Evolutionary conservation across 2,113 vertebrate genomes (phyloP).

Genomic region (Acrocephalus arundinaceus): DNA sequence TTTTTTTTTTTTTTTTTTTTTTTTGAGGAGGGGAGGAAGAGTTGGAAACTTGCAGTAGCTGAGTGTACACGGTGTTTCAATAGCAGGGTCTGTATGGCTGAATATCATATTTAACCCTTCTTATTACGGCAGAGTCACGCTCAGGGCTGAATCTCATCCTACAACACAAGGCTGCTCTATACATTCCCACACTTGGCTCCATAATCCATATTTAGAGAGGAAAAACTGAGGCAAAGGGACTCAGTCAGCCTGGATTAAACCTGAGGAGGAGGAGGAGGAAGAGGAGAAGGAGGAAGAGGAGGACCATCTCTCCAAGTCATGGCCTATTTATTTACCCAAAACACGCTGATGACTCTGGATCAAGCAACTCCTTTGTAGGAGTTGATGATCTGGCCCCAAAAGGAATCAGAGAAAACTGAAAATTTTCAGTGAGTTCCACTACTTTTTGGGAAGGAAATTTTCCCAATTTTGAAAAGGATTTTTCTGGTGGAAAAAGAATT

Average conservation of each 20-base stretch:
- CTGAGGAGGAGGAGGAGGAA: not conserved
- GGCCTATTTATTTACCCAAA: not conserved
- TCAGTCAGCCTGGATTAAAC: not conserved
- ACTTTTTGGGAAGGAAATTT: not conserved
- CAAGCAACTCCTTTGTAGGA: not conserved
- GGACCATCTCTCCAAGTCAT: not conserved
- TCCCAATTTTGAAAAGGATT: not conserved
- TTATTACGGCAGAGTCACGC: fast-evolving
- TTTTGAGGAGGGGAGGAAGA: not conserved
- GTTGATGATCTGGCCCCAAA: not conserved
- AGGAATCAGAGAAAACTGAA: not conserved
- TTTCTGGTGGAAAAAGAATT: not conserved
- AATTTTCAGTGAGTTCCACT: not conserved
- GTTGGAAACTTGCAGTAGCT: not conserved
- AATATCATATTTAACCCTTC: not conserved
- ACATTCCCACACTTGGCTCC: not conserved
- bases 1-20: not conserved
- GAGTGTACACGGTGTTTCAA: not conserved
- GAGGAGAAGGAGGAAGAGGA: not conserved
- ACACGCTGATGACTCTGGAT: not conserved
- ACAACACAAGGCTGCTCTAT: not conserved
- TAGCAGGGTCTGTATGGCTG: not conserved
- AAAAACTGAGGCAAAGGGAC: not conserved
- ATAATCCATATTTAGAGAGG: not conserved
- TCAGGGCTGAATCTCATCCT: not conserved